Evolutionary conservation across 2,113 vertebrate genomes (phyloP).

Genomic region (Nyctereutes procyonoides): DNA sequence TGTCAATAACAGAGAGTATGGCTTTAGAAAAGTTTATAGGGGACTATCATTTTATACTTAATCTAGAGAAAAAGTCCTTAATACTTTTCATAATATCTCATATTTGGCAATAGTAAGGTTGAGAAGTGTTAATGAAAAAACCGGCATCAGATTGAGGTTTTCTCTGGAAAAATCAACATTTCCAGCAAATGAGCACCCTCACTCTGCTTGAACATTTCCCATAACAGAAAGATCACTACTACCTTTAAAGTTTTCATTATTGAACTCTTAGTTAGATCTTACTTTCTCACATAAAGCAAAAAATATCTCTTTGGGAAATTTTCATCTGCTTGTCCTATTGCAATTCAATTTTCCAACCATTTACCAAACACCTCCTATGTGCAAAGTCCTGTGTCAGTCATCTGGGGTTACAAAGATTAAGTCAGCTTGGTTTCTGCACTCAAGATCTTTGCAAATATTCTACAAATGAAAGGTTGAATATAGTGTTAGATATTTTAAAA

Average conservation of each 20-base stretch:
- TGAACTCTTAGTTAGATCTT: not conserved
- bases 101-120: not conserved
- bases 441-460: conserved; percentile 40
- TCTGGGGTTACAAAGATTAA: not conserved
- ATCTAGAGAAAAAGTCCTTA: conserved; percentile 26
- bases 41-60: conserved; percentile 44
- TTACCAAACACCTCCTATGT: not conserved
- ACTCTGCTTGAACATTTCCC: not conserved
- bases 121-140: not conserved
- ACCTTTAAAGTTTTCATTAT: not conserved
- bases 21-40: not conserved
- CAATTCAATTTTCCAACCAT: not conserved
- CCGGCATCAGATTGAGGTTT: not conserved
- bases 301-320: not conserved
- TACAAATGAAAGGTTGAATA: conserved; percentile 4
- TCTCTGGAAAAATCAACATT: not conserved
- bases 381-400: not conserved
- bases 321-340: not conserved
- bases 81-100: conserved; percentile 58
- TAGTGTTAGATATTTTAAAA: conserved; percentile 25
- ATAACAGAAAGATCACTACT: not conserved
- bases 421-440: not conserved
- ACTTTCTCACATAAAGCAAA: not conserved
- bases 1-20: not conserved
- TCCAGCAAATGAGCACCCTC: not conserved